phyloP scores from a whole-genome alignment of 2,888 invertebrate species.

The Barypeithes pellucidus region DNA sequence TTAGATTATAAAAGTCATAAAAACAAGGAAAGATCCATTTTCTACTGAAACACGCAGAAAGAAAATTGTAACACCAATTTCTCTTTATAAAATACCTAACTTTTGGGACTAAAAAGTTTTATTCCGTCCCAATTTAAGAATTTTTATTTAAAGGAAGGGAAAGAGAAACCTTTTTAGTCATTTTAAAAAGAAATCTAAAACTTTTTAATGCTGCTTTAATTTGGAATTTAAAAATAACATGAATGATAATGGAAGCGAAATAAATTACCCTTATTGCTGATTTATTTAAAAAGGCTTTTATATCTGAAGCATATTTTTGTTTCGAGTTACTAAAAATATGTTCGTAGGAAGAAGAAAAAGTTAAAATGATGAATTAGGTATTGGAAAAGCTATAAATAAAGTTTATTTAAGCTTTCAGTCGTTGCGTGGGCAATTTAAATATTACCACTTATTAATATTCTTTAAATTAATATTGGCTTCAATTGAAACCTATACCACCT shows the following conservation, averaged over 20 bases:
- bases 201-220: constrained; percentile 22
- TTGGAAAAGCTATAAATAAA: neutral
- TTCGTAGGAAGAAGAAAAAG: no score
- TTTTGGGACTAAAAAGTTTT: constrained; percentile 13
- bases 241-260: constrained; percentile 5
- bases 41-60: neutral
- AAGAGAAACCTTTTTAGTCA: constrained; percentile 5
- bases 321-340: neutral
- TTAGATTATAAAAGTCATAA: neutral
- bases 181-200: constrained; percentile 20
- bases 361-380: no score
- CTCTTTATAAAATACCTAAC: constrained; percentile 9
- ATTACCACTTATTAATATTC: no score
- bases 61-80: constrained; percentile 16
- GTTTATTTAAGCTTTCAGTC: no score
- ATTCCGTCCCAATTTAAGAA: constrained; percentile 18
- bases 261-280: neutral
- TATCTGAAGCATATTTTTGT: neutral
- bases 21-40: constrained; percentile 3
- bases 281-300: constrained; percentile 2
- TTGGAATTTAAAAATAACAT: constrained; percentile 19
- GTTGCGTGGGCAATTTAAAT: no score
- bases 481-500: no score
- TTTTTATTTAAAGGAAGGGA: constrained; percentile 22
- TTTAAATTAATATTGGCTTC: no score